A percentile compares a stretch with the other conserved stretches of the same genome.
Conservation (phyloP, 2,888 invertebrate species). For the Hirudinaria manillensis region DNA sequence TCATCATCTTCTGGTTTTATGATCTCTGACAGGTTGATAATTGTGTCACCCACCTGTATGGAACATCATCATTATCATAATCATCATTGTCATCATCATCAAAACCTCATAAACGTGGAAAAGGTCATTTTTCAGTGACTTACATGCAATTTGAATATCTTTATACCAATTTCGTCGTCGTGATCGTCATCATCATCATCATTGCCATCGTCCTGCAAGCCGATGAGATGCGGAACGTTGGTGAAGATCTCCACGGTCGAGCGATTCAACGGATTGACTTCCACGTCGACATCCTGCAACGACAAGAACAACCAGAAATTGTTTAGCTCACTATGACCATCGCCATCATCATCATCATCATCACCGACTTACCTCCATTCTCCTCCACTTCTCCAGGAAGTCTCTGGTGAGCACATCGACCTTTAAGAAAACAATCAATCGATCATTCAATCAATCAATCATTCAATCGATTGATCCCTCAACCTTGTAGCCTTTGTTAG, state of each 20-base stretch:
- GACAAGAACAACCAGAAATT: background rate
- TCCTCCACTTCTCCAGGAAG: conserved; percentile 28
- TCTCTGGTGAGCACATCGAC: conserved; percentile 10
- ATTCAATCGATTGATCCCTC: no score
- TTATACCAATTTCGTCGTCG: background rate
- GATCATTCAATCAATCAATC: no score
- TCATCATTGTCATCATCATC: background rate
- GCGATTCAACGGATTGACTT: background rate
- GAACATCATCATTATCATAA: background rate
- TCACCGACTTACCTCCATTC: conserved; percentile 14
- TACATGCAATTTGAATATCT: conserved; percentile 9
- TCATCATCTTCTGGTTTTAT: background rate
- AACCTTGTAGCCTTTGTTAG: no score
- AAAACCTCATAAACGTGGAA: background rate
- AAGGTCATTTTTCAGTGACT: background rate
- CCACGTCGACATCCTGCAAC: background rate
- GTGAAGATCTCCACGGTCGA: background rate
- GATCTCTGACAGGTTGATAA: background rate
- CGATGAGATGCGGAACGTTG: conserved; percentile 10
- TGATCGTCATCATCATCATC: conserved; percentile 4
- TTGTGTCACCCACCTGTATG: background rate
- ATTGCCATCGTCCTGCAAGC: background rate
- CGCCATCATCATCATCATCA: conserved; percentile 1
- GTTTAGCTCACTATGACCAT: background rate
- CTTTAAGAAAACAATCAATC: background rate